Evolutionary conservation across 2,888 invertebrate species (phyloP), one percentile per base, ranked within the genome.

Genomic region (Tenthredo notha): DNA sequence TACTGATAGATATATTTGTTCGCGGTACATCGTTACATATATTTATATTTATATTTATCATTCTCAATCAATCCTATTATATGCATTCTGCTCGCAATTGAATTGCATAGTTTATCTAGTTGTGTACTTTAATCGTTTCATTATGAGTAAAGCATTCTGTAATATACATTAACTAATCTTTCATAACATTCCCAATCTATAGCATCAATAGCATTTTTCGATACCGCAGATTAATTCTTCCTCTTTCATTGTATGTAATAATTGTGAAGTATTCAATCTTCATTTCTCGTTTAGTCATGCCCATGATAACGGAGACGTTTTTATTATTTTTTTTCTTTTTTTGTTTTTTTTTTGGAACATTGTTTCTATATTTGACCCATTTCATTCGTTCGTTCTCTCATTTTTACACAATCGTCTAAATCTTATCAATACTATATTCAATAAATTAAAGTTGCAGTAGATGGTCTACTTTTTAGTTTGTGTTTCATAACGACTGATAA

Each of bases 1-100:
- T 92, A 93, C 91, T 92, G 92, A 91, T 92, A 90, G 89, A 91
- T 91, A 90, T 89, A 89, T 88, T 89, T 89, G 88, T 88, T 87
- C 89, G 87, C 85, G 85, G 82, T 85, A 85, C 85, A 70, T 83
- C 47, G 83, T 83, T 70, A 83, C 83, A 83, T 80, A 61, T 54
- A 74, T 54, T 47, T 77, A 80, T 77, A 77, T 77, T 77, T 74
- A 75, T 75, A 47, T 75, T 77, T 77, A 77, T 77, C 77, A 61
- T 80, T 61, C 65, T 43, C 40, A 80, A 61, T 80, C 61, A 80
- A 58, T 65, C 43, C 65, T 65, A 80, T 47, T 47, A 15, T 80
- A 80, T 54, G 50, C 77, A 50, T 50, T 77, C 77, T 77, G 47
- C 40, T 80, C 29, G 61, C 80, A 80, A 80, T 80, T 80, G 37